Conservation (phyloP, 2,113 vertebrate genomes). For the Mohoua ochrocephala region DNA sequence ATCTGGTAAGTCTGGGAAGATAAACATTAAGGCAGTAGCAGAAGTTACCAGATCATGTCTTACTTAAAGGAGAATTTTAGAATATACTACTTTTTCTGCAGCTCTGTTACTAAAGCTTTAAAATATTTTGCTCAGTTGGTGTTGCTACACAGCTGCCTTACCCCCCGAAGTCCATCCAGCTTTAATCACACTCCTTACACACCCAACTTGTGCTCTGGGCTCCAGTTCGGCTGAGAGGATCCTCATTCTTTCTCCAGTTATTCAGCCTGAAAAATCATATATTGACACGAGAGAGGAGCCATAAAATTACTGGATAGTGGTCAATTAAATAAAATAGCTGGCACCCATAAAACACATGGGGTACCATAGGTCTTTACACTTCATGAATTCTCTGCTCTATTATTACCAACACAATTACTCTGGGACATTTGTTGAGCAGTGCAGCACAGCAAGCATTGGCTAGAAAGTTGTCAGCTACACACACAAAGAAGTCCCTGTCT, state of each 20-base stretch:
- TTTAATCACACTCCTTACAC: not conserved
- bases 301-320: slow-evolving; percentile 15
- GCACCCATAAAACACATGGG: not conserved
- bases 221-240: not conserved
- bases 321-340: slow-evolving; percentile 36
- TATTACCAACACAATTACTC: slow-evolving; percentile 26
- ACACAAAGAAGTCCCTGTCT: not conserved
- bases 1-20: not conserved
- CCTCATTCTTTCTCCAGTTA: not conserved
- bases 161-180: not conserved
- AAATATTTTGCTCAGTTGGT: not conserved
- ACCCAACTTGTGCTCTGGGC: not conserved
- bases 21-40: not conserved
- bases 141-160: not conserved
- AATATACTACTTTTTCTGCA: not conserved
- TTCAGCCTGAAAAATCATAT: slow-evolving; percentile 13
- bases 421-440: not conserved
- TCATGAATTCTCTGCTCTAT: not conserved
- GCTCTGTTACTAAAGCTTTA: not conserved
- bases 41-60: not conserved
- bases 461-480: not conserved
- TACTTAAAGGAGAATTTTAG: not conserved
- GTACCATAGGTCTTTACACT: not conserved
- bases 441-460: not conserved
- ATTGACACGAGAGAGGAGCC: not conserved